These are phyloP conservation scores for Agapostemon virescens DNA, from an alignment of 2,888 invertebrate genomes.

Conservation along the genomic window DNA sequence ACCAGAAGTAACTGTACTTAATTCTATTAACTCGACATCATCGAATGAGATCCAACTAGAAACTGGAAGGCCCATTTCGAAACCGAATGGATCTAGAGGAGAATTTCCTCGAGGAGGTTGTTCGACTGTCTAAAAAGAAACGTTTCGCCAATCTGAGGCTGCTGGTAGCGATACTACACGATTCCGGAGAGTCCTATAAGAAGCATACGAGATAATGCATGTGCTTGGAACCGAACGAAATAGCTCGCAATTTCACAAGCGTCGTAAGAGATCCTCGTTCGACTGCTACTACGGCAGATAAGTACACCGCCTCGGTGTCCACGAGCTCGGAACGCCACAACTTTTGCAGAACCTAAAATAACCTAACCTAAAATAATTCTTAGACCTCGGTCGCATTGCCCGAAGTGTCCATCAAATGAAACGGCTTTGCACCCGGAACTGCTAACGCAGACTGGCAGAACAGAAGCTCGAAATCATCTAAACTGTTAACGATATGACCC, in stretches of 20 bases:
- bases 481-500: background rate
- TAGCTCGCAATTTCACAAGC: background rate
- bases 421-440: too few species aligned
- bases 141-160: background rate
- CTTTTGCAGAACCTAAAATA: background rate
- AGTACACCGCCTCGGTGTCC: background rate
- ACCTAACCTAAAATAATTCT: too few species aligned
- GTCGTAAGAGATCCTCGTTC: background rate
- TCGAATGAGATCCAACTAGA: too few species aligned
- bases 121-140: background rate
- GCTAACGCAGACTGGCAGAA: too few species aligned
- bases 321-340: background rate
- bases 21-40: too few species aligned
- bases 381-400: background rate
- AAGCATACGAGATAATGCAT: background rate
- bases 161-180: background rate
- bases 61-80: too few species aligned
- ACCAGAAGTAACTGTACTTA: too few species aligned
- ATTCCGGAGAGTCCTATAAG: background rate
- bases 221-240: background rate
- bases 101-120: background rate
- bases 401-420: background rate
- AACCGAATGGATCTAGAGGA: too few species aligned
- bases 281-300: background rate
- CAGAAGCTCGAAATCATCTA: background rate